Percentiles rank a stretch among this genome's conserved stretches.
Conservation (phyloP, 92 coral and sea anemone species). For the Zoanthus sansibaricus region DNA sequence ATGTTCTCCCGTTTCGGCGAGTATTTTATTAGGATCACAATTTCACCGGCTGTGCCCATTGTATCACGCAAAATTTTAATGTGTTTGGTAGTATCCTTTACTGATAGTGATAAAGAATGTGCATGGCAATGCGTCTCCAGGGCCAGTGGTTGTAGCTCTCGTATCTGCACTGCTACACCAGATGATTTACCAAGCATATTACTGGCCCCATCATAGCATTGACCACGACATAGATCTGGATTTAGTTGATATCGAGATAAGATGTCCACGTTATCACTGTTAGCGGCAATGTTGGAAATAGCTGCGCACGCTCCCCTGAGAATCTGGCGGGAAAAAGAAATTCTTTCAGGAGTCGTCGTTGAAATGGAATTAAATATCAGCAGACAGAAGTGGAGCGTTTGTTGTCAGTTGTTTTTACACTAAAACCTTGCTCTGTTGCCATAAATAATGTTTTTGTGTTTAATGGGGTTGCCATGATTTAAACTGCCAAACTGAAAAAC, state of each 20-base stretch:
- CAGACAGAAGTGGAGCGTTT: no score
- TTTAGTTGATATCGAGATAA: constrained; percentile 43
- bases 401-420: no score
- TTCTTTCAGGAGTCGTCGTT: no score
- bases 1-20: constrained; percentile 18
- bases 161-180: constrained; percentile 37
- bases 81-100: constrained; percentile 36
- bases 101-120: constrained; percentile 37
- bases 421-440: no score
- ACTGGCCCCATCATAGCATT: constrained; percentile 39
- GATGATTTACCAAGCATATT: constrained; percentile 33
- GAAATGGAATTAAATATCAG: no score
- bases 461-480: no score
- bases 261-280: constrained; percentile 79
- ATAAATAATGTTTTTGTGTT: no score
- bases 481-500: no score
- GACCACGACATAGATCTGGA: constrained; percentile 39
- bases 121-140: constrained; percentile 40
- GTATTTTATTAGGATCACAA: constrained; percentile 24
- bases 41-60: constrained; percentile 36
- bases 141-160: constrained; percentile 40
- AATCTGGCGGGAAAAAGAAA: constrained; percentile 60
- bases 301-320: constrained; percentile 91
- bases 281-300: constrained; percentile 86
- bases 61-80: constrained; percentile 32